Base-by-base conservation (phyloP, 2,113 vertebrate species). In the Sigmodon hispidus region DNA sequence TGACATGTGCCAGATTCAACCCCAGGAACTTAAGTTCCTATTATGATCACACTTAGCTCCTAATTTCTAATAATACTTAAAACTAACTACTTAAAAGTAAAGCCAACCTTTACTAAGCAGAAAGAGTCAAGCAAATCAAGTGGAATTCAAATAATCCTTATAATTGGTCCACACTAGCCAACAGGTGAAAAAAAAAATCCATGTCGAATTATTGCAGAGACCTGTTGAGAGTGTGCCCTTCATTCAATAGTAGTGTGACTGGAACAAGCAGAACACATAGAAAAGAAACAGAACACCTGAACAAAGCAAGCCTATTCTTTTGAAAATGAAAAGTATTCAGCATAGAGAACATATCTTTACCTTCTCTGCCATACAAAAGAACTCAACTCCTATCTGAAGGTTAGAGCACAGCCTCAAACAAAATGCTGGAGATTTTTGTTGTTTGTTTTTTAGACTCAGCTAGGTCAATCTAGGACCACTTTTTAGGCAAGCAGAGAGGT, bases 71-170 rank as follows among this genome's bases (percentile, higher is more conserved):
- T 29, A 83, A 77, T 24, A 83, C 6, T 81, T 7, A 86, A 76
- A 63, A 63, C 7, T 26, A 63, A 63, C 24, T 63, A n/a, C 17
- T 67, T 67, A 34, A 34, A 76, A 63, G 76, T 5, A 86, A 72
- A 77, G 48, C 22, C n/a, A 73, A 83, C 11, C 17, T 50, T 94
- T 79, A 79, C 52, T 40, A 81, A 76, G 34, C 91, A 29, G 36
- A 91, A 86, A 50, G 36, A 93, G 48, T 80, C 61, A 85, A 96
- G 77, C 50, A 70, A 87, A 81, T 75, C n/a, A 95, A 95, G 0
- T 75, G 26, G 55, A 96, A 86, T 90, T 86, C 26, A 45, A 50
- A 67, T 73, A 85, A 87, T 48, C 31, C 11, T 9, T 43, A 84
- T 55, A 87, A 87, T 4, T 67, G 72, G 90, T 59, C n/a, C n/a